Conservation (phyloP, 1,140 invertebrate genomes). For the Caligus rogercresseyi region DNA sequence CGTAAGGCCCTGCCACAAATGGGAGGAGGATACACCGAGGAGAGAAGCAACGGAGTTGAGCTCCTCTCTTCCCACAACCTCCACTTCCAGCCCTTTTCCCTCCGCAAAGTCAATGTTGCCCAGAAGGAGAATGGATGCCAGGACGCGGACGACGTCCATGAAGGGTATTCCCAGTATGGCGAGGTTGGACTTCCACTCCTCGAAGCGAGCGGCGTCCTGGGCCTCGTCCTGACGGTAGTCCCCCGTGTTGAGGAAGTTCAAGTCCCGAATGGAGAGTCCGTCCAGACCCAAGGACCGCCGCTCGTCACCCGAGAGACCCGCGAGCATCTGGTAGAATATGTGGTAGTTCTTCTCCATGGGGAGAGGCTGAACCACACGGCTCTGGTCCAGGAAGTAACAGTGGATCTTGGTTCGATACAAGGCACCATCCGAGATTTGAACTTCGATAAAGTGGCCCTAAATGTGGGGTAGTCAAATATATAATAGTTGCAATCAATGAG, state of each 20-base stretch:
- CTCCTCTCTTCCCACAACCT: conserved; percentile 39
- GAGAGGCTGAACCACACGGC: conserved; percentile 63
- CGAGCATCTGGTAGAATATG: conserved; percentile 92
- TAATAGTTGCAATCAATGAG: too few relatives aligned
- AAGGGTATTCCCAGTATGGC: conserved; percentile 78
- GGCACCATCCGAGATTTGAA: conserved; percentile 85
- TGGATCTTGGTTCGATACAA: conserved; percentile 87
- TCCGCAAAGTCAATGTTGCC: conserved; percentile 80
- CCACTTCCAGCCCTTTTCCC: conserved; percentile 39
- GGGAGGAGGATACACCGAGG: conserved; percentile 53
- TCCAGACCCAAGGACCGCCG: conserved; percentile 35
- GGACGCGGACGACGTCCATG: conserved; percentile 71
- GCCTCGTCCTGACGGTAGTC: conserved; percentile 52
- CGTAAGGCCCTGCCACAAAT: conserved; percentile 59
- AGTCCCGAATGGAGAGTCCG: conserved; percentile 19
- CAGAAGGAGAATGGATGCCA: conserved; percentile 70
- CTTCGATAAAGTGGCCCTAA: conserved; percentile 86
- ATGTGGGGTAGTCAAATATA: too few relatives aligned
- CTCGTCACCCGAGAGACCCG: conserved; percentile 67
- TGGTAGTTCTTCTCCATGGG: conserved; percentile 85
- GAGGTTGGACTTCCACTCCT: conserved; percentile 61
- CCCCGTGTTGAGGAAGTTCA: conserved; percentile 56
- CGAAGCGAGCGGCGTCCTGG: conserved; percentile 43
- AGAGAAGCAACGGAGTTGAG: conserved; percentile 63
- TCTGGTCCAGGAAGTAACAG: conserved; percentile 83